These are phyloP conservation scores for Todiramphus saurophagus DNA, from an alignment of 2,113 vertebrate species.

Conservation along the genomic window DNA sequence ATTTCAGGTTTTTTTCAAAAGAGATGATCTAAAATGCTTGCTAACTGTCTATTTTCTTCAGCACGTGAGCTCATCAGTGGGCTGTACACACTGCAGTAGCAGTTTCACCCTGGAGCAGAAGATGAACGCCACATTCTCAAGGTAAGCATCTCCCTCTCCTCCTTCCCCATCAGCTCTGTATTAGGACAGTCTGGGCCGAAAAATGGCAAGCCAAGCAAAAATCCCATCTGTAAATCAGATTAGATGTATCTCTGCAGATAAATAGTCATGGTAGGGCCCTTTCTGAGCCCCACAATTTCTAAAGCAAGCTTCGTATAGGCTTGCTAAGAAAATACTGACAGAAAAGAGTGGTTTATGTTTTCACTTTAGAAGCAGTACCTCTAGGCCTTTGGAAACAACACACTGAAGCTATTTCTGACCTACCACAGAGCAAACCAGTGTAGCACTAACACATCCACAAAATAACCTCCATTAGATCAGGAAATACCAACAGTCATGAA, in stretches of 20 bases:
- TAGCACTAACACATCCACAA: neutral
- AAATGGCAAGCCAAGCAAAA: neutral
- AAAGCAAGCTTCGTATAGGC: neutral
- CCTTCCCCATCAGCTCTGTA: neutral
- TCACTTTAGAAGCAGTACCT: neutral
- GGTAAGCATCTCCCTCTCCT: neutral
- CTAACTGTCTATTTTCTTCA: neutral
- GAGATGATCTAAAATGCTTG: neutral
- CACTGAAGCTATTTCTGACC: neutral
- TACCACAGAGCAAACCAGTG: neutral
- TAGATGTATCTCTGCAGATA: neutral
- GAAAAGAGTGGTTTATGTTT: neutral
- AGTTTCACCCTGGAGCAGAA: neutral
- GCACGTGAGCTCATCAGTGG: neutral
- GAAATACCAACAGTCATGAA: neutral
- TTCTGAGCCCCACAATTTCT: neutral
- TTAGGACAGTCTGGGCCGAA: neutral
- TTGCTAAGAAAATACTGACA: neutral
- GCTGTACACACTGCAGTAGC: neutral
- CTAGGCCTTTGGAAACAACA: neutral
- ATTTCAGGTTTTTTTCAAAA: neutral
- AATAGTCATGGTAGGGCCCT: neutral
- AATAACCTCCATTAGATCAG: neutral
- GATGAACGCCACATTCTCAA: neutral
- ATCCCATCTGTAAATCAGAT: neutral